Conservation (phyloP, 2,797 vertebrate genomes). For the Spheniscus humboldti region DNA sequence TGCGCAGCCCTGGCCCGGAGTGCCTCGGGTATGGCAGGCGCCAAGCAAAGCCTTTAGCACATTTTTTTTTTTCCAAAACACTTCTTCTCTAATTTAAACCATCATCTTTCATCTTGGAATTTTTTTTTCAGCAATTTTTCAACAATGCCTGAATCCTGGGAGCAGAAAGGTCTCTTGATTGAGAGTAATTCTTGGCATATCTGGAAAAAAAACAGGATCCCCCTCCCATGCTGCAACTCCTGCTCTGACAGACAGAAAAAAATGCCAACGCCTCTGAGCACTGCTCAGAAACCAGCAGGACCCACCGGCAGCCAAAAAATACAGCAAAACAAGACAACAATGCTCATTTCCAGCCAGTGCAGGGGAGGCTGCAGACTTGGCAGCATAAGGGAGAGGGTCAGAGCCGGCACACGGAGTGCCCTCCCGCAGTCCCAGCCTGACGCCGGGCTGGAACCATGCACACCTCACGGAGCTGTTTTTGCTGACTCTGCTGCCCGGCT, state of each 20-base stretch:
- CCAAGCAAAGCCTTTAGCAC: neutral
- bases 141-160: neutral
- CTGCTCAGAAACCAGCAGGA: neutral
- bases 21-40: neutral
- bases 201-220: neutral
- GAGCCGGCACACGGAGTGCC: neutral
- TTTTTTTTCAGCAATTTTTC: neutral
- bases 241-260: neutral
- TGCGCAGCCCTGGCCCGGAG: neutral
- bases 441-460: accelerated
- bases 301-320: accelerated
- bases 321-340: neutral
- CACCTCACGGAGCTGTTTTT: neutral
- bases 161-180: neutral
- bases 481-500: neutral
- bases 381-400: neutral
- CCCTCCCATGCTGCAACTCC: neutral
- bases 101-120: neutral
- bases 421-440: neutral
- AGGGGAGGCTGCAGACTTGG: neutral
- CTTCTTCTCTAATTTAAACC: neutral
- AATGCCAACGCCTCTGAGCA: neutral
- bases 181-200: neutral
- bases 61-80: neutral
- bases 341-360: neutral